These are phyloP conservation scores for Hippocampus barbouri DNA, from an alignment of 2,113 vertebrate species.

Conservation along the genomic window DNA sequence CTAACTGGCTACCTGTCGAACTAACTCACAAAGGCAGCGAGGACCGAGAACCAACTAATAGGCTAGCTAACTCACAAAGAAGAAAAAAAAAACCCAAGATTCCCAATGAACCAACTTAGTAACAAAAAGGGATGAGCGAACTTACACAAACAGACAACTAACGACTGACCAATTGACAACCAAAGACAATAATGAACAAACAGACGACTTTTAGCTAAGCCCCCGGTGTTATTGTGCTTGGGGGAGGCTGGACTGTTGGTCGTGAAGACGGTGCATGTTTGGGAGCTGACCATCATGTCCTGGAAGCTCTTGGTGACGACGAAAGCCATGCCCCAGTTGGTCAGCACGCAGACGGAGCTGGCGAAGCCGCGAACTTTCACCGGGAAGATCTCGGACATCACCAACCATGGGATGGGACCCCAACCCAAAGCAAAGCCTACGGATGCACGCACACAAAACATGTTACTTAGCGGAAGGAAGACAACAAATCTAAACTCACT, in stretches of 20 bases:
- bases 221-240: not conserved
- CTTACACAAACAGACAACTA: too few species aligned
- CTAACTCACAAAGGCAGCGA: too few species aligned
- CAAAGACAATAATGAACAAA: not conserved
- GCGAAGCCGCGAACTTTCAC: slow-evolving; percentile 73
- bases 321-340: slow-evolving; percentile 84
- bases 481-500: not conserved
- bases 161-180: too few species aligned
- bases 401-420: slow-evolving; percentile 85
- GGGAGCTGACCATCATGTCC: slow-evolving; percentile 76
- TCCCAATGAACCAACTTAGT: too few species aligned
- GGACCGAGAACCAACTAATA: too few species aligned
- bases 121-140: too few species aligned
- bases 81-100: too few species aligned
- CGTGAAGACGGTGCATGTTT: not conserved
- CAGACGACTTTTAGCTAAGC: not conserved
- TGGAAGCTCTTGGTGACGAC: slow-evolving; percentile 82
- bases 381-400: slow-evolving; percentile 88
- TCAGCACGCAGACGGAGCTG: slow-evolving; percentile 79
- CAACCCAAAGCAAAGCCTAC: slow-evolving; percentile 85
- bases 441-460: not conserved
- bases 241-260: not conserved
- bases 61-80: too few species aligned
- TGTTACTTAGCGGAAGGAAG: not conserved
- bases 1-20: too few species aligned